phyloP scores from a whole-genome alignment of 2,888 invertebrate species.

The Drosophila sordidula region DNA sequence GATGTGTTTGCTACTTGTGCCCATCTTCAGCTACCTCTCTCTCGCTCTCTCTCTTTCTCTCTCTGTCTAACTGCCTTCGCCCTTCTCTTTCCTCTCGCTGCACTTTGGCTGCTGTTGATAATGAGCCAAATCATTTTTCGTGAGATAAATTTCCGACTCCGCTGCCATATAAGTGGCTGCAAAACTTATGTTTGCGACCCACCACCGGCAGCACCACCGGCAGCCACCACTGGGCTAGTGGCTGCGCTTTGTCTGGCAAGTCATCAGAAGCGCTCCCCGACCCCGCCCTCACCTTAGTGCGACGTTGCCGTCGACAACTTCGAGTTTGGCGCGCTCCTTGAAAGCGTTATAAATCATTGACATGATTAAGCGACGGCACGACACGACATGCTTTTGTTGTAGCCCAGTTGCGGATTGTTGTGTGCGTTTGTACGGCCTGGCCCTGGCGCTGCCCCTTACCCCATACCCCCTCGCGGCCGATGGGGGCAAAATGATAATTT shows the following conservation, averaged over 20 bases:
- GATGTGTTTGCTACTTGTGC: conserved; percentile 59
- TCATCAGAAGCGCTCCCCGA: conserved; percentile 50
- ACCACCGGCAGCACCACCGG: conserved; percentile 23
- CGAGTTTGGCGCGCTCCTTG: conserved; percentile 77
- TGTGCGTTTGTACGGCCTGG: conserved; percentile 7
- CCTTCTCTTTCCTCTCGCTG: conserved; percentile 34
- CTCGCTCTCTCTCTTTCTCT: conserved; percentile 4
- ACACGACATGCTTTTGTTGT: conserved; percentile 76
- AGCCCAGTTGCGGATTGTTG: conserved; percentile 29
- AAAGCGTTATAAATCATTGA: conserved; percentile 83
- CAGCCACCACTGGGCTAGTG: conserved; percentile 18
- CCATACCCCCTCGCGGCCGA: not conserved
- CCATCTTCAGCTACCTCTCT: conserved; percentile 12
- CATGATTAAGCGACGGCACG: conserved; percentile 81
- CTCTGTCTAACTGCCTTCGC: conserved; percentile 1
- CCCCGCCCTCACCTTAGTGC: conserved; percentile 42
- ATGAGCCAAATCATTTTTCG: conserved; percentile 81
- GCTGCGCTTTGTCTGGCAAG: conserved; percentile 70
- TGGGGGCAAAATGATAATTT: conserved; percentile 70
- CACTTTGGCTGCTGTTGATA: conserved; percentile 79
- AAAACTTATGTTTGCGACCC: conserved; percentile 73
- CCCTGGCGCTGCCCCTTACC: not conserved
- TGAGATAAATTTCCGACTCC: conserved; percentile 72
- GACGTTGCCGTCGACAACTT: conserved; percentile 74
- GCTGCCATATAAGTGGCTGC: conserved; percentile 73